Evolutionary conservation across 2,888 invertebrate genomes (phyloP), one percentile per base, ranked within the genome.

Genomic region (Flexamia atlantica): DNA sequence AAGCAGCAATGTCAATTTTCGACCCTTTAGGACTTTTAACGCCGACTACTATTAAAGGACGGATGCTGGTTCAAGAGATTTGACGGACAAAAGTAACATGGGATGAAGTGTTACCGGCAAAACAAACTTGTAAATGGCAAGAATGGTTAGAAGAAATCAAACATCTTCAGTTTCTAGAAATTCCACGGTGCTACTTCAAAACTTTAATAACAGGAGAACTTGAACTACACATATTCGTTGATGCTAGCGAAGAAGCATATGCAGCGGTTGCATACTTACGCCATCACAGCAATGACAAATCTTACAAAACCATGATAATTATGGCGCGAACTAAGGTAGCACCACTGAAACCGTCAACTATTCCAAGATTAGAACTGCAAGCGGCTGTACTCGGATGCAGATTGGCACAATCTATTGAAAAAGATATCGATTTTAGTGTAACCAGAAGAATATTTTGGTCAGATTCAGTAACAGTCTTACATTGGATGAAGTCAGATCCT

Each of bases 1-100:
- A n/a, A 23, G 60, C 60, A 7, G 60, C 60, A 60, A 60, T 60
- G 60, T 60, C 60, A 60, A n/a, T 60, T 28, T 60, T 60, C 14
- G 60, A 60, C 23, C 60, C 60, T 28, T 28, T 60, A 20, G 60
- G 60, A 3, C 23, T 60, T 23, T 1, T 60, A 7, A 60, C 60
- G 10, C 60, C 9, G 14, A 60, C 20, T 23, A 60, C 25, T 14
- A 28, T 60, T 23, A 60, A 60, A 60, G 60, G 60, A 10, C 23
- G 60, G 23, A 28, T 60, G 28, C 28, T 60, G 3, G 28, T 23
- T 23, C 60, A 60, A 28, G 25, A 60, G 12, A 20, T 60, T 20
- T 60, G 60, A 25, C 23, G 60, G 7, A 28, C 28, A 60, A 60
- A 60, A 60, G 23, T 28, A 28, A 25, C 25, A 23, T 60, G 60